Percentiles rank a stretch among this genome's conserved stretches.
Conservation (phyloP, 2,797 vertebrate genomes). For the Garrulus glandarius region DNA sequence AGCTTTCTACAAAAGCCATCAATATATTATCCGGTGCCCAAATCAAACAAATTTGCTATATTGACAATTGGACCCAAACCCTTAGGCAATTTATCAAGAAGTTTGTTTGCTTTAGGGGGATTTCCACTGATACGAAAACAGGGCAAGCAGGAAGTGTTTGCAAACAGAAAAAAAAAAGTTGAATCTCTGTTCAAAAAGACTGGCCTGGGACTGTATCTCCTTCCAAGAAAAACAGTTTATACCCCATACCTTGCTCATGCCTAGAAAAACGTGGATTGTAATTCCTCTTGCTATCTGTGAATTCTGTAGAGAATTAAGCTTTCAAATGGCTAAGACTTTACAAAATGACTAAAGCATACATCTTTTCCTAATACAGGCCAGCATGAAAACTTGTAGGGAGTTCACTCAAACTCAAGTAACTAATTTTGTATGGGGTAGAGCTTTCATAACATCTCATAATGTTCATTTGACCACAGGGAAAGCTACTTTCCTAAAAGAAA, state of each 20-base stretch:
- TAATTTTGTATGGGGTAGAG: background rate
- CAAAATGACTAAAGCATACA: background rate
- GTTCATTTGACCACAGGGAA: background rate
- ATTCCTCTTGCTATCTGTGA: background rate
- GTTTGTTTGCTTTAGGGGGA: background rate
- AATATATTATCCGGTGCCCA: background rate
- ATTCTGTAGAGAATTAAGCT: background rate
- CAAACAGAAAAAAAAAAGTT: background rate
- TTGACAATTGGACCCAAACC: background rate
- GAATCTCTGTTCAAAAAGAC: background rate
- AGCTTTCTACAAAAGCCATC: background rate
- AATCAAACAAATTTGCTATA: background rate
- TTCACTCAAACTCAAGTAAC: background rate
- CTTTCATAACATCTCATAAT: background rate
- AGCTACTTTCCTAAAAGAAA: background rate
- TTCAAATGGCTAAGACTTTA: background rate
- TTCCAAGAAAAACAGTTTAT: background rate
- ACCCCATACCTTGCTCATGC: background rate
- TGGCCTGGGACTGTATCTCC: background rate
- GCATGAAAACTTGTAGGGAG: background rate
- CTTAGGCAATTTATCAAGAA: background rate
- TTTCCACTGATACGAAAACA: background rate
- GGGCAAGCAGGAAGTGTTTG: background rate
- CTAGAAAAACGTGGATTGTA: background rate
- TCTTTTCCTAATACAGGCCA: background rate